Base-by-base conservation (phyloP, 2,113 vertebrate genomes). In the Aphyosemion australe region DNA sequence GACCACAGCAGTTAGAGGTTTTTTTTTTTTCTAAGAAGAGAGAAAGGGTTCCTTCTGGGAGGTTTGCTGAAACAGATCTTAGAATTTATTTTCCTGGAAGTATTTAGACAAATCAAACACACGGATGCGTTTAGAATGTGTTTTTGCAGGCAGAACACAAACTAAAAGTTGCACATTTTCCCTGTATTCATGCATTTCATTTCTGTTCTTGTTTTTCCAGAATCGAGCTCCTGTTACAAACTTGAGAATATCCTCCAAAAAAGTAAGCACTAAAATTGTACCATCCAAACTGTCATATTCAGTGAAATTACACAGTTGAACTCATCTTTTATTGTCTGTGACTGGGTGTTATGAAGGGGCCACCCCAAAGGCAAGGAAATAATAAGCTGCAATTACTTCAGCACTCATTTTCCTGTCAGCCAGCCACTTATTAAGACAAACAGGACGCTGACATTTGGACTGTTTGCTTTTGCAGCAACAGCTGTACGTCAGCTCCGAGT, bases 241-340 rank as follows among this genome's bases (percentile, higher is more conserved):
- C 85, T 91, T 99, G 90, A 96, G 93, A 91, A 99, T 99, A 84
- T 99, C 97, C 56, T 92, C 96, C 6, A 99, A 99, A 91, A 99
- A 99, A 92, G 97, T 99, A 96, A 93, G 86, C 37, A 6, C 48
- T 8, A 12, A 41, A 18, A 21, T 8, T 60, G 34, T 63, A 7
- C 46, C 11, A 20, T 49, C 9, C 34, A 26, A 26, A 26, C 26
- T 26, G 26, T 42, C 39, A 45, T n/a, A 16, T 49, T 51, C 18
- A 60, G 13, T 62, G 34, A 37, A 8, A 5, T 37, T 62, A 41
- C 62, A 53, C 73, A 65, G 18, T 61, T 73, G 79, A 48, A 72
- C 75, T 16, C 63, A 39, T 51, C 32, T 5, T 51, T 77, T 16
- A 20, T 19, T 48, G 54, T 70, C 42, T 45, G 13, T 37, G 20